These are phyloP conservation scores for Eurypyga helias DNA, from an alignment of 2,113 vertebrate species.

Conservation along the genomic window DNA sequence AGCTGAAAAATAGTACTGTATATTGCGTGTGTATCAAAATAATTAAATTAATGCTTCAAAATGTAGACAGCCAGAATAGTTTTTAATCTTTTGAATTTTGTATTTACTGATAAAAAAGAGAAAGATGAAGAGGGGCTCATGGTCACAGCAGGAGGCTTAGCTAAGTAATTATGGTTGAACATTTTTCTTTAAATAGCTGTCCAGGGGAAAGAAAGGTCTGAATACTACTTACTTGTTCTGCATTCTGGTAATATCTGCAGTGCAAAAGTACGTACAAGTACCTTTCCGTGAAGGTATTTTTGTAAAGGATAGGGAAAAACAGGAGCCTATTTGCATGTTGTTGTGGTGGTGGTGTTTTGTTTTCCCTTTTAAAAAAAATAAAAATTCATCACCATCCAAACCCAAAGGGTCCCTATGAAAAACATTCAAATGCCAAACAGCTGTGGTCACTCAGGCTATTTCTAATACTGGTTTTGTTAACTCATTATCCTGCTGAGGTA, in stretches of 20 bases:
- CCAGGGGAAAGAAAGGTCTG: background rate
- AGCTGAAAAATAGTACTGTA: background rate
- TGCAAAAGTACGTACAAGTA: background rate
- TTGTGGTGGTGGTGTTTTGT: background rate
- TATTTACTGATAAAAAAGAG: background rate
- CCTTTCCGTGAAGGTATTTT: background rate
- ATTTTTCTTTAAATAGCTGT: background rate
- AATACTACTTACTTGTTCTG: background rate
- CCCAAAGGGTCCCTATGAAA: background rate
- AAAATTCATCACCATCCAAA: background rate
- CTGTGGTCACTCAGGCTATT: background rate
- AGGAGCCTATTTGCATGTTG: background rate
- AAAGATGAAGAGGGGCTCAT: background rate
- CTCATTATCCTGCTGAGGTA: background rate
- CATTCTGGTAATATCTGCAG: background rate
- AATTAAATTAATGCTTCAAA: background rate
- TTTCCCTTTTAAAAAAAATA: background rate
- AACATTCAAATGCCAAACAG: background rate
- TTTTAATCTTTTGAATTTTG: background rate
- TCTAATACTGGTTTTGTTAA: background rate
- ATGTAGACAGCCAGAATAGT: background rate
- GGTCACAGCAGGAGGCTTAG: background rate
- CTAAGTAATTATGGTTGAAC: background rate
- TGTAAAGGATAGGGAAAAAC: background rate
- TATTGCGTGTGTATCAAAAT: background rate